Evolutionary conservation across 2,888 invertebrate genomes (phyloP).

Genomic region (Mystacides longicornis): DNA sequence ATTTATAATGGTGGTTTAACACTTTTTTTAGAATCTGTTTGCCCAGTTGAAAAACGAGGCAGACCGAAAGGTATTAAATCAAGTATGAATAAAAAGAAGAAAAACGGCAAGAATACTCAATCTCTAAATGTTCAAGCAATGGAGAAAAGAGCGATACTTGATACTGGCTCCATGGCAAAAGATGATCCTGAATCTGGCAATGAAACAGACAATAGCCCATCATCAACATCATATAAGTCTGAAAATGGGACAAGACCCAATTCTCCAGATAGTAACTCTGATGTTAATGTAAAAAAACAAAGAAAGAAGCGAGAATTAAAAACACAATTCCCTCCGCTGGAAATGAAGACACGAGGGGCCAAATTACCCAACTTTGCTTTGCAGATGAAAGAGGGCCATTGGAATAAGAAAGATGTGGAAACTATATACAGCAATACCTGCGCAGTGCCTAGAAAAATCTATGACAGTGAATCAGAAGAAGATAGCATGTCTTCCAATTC

Average conservation of each 20-base stretch:
- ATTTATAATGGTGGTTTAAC: not conserved
- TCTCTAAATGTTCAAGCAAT: slow-evolving; percentile 31
- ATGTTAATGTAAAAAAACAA: slow-evolving; percentile 18
- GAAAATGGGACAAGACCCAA: slow-evolving; percentile 42
- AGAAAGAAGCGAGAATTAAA: slow-evolving; percentile 35
- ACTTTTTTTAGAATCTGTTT: slow-evolving; percentile 17
- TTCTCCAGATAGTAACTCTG: slow-evolving; percentile 36
- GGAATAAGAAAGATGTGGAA: slow-evolving; percentile 44
- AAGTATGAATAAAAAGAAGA: slow-evolving; percentile 33
- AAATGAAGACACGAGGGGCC: slow-evolving; percentile 53
- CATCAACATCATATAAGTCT: slow-evolving; percentile 39
- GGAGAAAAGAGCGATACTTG: slow-evolving; percentile 37
- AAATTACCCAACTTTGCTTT: slow-evolving; percentile 55
- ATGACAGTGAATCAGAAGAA: slow-evolving; percentile 39
- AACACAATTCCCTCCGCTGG: slow-evolving; percentile 37
- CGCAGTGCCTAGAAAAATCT: slow-evolving; percentile 34
- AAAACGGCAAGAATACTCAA: slow-evolving; percentile 31
- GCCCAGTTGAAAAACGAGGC: slow-evolving; percentile 32
- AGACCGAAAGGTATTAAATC: slow-evolving; percentile 36
- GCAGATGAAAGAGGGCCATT: slow-evolving; percentile 43
- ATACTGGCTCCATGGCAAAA: slow-evolving; percentile 43
- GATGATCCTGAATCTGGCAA: slow-evolving; percentile 39
- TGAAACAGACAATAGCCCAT: slow-evolving; percentile 42
- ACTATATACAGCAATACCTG: slow-evolving; percentile 42
- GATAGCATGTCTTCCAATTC: slow-evolving; percentile 43